These are phyloP conservation scores for Oxygymnocypris stewartii DNA, from an alignment of 2,113 vertebrate genomes.

Conservation along the genomic window DNA sequence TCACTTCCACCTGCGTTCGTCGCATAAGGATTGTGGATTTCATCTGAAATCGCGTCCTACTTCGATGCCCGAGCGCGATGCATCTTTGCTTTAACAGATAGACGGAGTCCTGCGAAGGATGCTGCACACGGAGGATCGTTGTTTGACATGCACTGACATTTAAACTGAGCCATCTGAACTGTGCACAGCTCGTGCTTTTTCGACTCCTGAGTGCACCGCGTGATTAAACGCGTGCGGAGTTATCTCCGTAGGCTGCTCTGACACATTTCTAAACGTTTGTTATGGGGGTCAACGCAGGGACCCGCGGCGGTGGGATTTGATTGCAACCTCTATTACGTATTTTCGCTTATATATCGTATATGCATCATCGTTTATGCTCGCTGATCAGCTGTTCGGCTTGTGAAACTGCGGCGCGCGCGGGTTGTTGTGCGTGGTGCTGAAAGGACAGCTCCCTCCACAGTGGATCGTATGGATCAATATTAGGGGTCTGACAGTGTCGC, in stretches of 20 bases:
- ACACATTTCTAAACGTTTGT: conserved; percentile 30
- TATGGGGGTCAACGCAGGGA: conserved; percentile 27
- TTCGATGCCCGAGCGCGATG: conserved; percentile 11
- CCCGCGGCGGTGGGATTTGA: conserved; percentile 20
- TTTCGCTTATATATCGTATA: neutral
- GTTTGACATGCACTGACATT: conserved; percentile 36
- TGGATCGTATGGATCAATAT: conserved; percentile 62
- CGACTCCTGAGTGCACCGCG: conserved; percentile 7
- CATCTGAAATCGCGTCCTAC: neutral
- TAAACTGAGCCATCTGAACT: conserved; percentile 26
- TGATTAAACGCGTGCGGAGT: conserved; percentile 5
- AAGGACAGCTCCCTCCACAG: conserved; percentile 54
- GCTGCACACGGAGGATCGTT: conserved; percentile 26
- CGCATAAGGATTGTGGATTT: neutral
- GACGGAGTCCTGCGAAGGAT: conserved; percentile 18
- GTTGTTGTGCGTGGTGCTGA: conserved; percentile 68
- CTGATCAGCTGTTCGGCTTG: conserved; percentile 13
- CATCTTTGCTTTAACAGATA: neutral
- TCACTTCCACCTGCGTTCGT: conserved; percentile 3
- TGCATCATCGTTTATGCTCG: neutral
- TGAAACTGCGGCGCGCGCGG: conserved; percentile 15
- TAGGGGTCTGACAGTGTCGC: conserved; percentile 68
- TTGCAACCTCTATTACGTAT: neutral
- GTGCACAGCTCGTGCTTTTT: neutral
- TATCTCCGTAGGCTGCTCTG: conserved; percentile 22